phyloP scores from a whole-genome alignment of 2,888 invertebrate genomes.

The Acrobasis repandana region DNA sequence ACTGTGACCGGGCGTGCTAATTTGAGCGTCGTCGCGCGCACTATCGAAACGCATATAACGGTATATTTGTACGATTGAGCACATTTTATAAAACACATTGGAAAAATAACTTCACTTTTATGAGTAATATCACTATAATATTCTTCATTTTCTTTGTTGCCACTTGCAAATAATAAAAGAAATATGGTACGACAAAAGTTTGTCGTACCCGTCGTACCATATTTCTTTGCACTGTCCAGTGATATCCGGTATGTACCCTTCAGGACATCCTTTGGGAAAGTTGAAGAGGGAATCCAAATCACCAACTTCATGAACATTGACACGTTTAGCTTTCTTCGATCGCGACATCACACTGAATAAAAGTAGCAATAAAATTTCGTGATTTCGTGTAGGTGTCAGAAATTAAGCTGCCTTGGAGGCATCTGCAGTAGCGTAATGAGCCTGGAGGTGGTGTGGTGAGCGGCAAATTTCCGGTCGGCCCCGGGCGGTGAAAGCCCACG shows the following conservation, averaged over 20 bases:
- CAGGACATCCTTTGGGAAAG: constrained; percentile 42
- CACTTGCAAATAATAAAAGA: too few relatives aligned
- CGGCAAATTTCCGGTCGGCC: too few relatives aligned
- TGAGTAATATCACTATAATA: constrained; percentile 10
- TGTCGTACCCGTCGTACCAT: constrained; percentile 63
- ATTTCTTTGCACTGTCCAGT: constrained; percentile 63
- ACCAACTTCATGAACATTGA: constrained; percentile 27
- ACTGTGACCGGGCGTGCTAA: too few relatives aligned
- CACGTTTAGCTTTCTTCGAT: constrained; percentile 26
- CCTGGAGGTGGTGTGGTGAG: too few relatives aligned
- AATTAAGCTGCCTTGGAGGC: too few relatives aligned
- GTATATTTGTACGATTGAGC: not conserved
- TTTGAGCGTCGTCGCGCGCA: too few relatives aligned
- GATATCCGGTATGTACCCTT: constrained; percentile 51
- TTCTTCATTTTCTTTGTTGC: not conserved
- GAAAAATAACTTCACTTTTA: not conserved
- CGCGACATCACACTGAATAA: constrained; percentile 31
- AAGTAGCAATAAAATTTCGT: constrained; percentile 32
- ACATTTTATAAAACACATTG: not conserved
- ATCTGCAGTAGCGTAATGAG: too few relatives aligned
- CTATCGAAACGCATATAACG: not conserved
- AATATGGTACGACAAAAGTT: too few relatives aligned
- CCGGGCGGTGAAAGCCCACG: too few relatives aligned
- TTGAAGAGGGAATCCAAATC: constrained; percentile 55
- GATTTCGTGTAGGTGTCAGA: too few relatives aligned